Evolutionary conservation across 1,140 invertebrate species (phyloP).

Genomic region (Colletes latitarsis): DNA sequence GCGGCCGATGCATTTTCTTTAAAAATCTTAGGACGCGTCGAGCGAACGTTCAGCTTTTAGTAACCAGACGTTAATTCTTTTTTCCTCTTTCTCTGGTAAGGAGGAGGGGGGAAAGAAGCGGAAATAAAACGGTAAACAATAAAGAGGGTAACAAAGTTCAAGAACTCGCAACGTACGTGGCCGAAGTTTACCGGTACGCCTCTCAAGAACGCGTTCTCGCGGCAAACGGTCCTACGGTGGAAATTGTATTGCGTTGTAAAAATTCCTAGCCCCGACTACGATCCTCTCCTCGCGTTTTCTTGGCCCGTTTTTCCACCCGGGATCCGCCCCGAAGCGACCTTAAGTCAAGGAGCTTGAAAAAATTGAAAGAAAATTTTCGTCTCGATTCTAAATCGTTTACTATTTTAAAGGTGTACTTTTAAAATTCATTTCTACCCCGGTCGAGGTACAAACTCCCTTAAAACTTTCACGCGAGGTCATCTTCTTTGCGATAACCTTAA

Average conservation of each 20-base stretch:
- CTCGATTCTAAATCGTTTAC: no score
- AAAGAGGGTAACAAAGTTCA: neutral
- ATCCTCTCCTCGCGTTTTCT: conserved; percentile 3
- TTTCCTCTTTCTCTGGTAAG: neutral
- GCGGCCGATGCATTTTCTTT: neutral
- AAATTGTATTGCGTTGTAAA: conserved; percentile 3
- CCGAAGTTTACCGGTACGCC: neutral
- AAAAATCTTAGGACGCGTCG: neutral
- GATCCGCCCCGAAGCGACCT: no score
- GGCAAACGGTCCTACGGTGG: neutral
- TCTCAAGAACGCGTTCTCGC: neutral
- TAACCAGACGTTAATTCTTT: neutral
- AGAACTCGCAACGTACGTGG: neutral
- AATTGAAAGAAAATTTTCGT: no score
- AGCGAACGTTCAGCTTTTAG: neutral
- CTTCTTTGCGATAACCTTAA: conserved; percentile 27
- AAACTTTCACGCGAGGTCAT: no score
- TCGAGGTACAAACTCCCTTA: no score
- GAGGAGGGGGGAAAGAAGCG: neutral
- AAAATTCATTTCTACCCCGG: no score
- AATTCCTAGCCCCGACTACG: neutral
- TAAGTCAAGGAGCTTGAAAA: neutral
- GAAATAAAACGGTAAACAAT: neutral
- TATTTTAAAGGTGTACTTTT: no score
- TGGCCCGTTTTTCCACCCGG: conserved; percentile 23